These are phyloP conservation scores for Exocentrus adspersus DNA, from an alignment of 2,888 invertebrate genomes.

Conservation along the genomic window DNA sequence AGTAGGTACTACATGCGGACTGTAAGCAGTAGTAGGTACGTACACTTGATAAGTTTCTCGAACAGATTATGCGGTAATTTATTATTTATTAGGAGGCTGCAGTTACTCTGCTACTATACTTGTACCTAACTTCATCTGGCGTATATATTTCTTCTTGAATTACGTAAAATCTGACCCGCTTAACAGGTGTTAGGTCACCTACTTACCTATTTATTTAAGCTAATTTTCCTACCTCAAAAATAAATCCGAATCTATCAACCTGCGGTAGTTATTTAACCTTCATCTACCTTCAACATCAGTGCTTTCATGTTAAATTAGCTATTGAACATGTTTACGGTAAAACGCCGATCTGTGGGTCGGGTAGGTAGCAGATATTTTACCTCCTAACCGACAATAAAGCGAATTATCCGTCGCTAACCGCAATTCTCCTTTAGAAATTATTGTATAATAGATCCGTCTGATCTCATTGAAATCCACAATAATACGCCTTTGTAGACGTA, in stretches of 20 bases:
- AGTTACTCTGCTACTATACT: not conserved
- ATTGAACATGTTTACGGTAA: slow-evolving; percentile 14
- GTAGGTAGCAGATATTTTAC: not conserved
- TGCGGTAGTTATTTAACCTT: no score
- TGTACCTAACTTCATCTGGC: not conserved
- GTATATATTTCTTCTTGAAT: no score
- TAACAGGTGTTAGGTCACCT: no score
- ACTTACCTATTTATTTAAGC: not conserved
- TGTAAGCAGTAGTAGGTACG: no score
- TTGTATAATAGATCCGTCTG: slow-evolving; percentile 39
- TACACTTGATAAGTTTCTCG: no score
- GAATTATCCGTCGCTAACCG: slow-evolving; percentile 23
- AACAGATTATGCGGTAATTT: no score
- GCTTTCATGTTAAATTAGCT: slow-evolving; percentile 29
- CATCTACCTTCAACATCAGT: no score
- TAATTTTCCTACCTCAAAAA: no score
- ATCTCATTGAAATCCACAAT: slow-evolving; percentile 36
- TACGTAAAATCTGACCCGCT: no score
- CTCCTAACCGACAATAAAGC: slow-evolving; percentile 12
- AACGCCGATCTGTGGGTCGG: slow-evolving; percentile 21
- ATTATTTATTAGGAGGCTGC: not conserved
- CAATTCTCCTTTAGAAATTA: slow-evolving; percentile 33
- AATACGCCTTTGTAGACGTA: slow-evolving; percentile 31
- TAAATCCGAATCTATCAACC: no score
- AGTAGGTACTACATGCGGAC: not conserved